These are phyloP conservation scores for Pseudorhombus dupliciocellatus DNA, from an alignment of 2,113 vertebrate species.

Conservation along the genomic window DNA sequence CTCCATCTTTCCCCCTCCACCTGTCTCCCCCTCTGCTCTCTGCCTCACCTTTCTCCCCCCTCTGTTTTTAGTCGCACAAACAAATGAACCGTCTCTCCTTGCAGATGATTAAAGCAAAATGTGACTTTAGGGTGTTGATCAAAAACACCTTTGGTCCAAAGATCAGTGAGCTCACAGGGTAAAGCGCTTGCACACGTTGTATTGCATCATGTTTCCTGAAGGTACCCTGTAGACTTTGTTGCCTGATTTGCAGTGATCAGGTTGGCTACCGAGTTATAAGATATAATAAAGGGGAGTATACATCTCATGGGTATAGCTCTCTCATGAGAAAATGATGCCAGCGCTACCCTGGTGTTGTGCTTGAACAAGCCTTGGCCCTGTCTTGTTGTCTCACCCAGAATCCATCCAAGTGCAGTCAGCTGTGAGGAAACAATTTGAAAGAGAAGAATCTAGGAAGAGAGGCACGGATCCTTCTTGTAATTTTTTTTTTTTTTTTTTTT, in stretches of 20 bases:
- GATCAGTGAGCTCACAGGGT: constrained; percentile 3
- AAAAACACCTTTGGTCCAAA: constrained; percentile 11
- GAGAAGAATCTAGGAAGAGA: constrained; percentile 5
- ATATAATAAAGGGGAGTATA: background rate
- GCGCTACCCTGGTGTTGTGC: constrained; percentile 8
- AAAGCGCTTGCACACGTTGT: background rate
- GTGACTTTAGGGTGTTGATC: background rate
- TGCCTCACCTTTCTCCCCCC: background rate
- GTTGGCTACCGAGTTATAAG: constrained; percentile 6
- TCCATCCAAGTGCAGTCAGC: constrained; percentile 8
- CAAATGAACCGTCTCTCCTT: constrained; percentile 6
- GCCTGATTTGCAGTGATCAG: background rate
- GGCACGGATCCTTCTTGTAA: background rate
- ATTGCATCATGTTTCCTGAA: background rate
- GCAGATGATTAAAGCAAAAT: constrained; percentile 36
- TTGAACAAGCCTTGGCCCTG: constrained; percentile 23
- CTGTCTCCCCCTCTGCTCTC: constrained; percentile 15
- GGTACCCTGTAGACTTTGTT: background rate
- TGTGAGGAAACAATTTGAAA: constrained; percentile 20
- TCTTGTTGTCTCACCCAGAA: constrained; percentile 31
- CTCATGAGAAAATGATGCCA: constrained; percentile 38
- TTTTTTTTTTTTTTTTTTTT: constrained; percentile 33
- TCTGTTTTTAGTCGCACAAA: constrained; percentile 11
- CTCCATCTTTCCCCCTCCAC: constrained; percentile 35
- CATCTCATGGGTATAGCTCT: constrained; percentile 8